Evolutionary conservation across 1,140 invertebrate species (phyloP).

Genomic region (Drosophila nasuta): DNA sequence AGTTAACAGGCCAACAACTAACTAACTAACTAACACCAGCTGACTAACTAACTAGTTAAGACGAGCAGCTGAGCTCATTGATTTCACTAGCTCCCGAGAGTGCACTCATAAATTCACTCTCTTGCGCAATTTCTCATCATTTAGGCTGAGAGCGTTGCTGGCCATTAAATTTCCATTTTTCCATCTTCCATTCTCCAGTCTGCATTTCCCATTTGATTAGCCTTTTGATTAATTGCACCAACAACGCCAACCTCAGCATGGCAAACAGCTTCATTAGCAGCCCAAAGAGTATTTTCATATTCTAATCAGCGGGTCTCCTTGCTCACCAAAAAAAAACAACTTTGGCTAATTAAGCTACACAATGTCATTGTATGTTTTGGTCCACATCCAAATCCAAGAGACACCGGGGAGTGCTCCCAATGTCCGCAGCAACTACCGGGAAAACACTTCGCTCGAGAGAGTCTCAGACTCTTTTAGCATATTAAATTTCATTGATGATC

Average conservation of each 20-base stretch:
- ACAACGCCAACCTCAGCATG: conserved; percentile 4
- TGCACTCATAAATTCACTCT: conserved; percentile 37
- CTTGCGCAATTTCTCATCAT: conserved; percentile 68
- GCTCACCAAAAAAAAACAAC: conserved; percentile 48
- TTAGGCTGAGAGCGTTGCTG: conserved; percentile 53
- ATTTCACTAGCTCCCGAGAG: conserved; percentile 33
- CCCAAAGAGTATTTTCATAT: conserved; percentile 47
- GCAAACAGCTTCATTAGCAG: conserved; percentile 71
- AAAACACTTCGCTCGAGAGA: neutral
- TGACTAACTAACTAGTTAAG: conserved; percentile 1
- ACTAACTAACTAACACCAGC: conserved; percentile 13
- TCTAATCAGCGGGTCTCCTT: conserved; percentile 67
- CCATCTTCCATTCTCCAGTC: conserved; percentile 20
- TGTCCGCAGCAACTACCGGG: conserved; percentile 17
- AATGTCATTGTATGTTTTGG: conserved; percentile 66
- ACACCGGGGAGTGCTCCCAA: conserved; percentile 8
- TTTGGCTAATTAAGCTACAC: conserved; percentile 80
- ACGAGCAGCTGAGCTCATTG: conserved; percentile 25
- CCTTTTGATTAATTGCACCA: conserved; percentile 73
- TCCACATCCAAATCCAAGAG: neutral
- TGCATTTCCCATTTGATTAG: conserved; percentile 62
- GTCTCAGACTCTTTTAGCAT: conserved; percentile 48
- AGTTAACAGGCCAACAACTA: conserved; percentile 42
- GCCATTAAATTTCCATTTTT: conserved; percentile 73
- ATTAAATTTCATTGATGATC: conserved; percentile 84